phyloP scores from a whole-genome alignment of 2,113 vertebrate species.

The Burhinus oedicnemus region DNA sequence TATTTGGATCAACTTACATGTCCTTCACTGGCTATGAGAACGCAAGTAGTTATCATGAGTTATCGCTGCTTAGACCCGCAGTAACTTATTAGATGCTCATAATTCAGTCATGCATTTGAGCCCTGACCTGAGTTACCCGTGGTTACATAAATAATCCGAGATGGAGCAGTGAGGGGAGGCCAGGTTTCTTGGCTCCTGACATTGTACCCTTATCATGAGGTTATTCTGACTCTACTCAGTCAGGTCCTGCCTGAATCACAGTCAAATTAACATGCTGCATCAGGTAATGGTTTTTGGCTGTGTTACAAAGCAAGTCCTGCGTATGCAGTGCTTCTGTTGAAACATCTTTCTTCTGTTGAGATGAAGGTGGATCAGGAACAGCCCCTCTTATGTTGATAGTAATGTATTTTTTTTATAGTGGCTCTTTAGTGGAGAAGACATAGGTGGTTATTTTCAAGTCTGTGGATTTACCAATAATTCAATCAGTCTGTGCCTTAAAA shows the following conservation, averaged over 20 bases:
- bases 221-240: background rate
- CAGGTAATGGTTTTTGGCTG: background rate
- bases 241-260: background rate
- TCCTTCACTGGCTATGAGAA: background rate
- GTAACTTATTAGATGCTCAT: background rate
- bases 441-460: background rate
- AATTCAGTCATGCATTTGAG: background rate
- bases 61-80: background rate
- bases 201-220: background rate
- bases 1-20: background rate
- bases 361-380: background rate
- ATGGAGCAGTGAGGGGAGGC: background rate
- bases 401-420: background rate
- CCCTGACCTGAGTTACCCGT: background rate
- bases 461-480: conserved; percentile 14
- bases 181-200: background rate
- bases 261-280: background rate
- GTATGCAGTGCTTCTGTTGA: background rate
- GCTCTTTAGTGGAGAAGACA: background rate
- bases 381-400: background rate
- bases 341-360: background rate
- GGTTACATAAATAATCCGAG: background rate
- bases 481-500: background rate
- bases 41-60: background rate
- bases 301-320: background rate